Percentiles rank a stretch among this genome's conserved stretches.
phyloP scores from a whole-genome alignment of 1,140 invertebrate species.

The Vollenhovia emeryi region DNA sequence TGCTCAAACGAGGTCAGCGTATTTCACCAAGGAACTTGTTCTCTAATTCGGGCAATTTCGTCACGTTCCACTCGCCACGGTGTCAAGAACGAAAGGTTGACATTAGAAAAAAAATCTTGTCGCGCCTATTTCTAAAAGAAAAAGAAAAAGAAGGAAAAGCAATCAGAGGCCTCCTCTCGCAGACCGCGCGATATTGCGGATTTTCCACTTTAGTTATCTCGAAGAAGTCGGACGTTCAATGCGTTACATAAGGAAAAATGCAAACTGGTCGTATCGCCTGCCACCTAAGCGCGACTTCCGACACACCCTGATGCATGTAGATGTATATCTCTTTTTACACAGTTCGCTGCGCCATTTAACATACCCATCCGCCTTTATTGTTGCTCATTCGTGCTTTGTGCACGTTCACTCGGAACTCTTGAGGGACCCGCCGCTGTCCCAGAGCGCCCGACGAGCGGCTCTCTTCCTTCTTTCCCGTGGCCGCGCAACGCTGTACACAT shows the following conservation, averaged over 20 bases:
- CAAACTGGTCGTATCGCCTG: conserved; percentile 11
- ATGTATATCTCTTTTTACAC: conserved; percentile 55
- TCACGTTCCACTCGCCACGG: not conserved
- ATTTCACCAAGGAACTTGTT: not conserved
- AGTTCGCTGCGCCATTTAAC: conserved; percentile 57
- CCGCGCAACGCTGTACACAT: conserved; percentile 27
- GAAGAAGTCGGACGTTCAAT: conserved; percentile 1
- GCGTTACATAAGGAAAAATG: not conserved
- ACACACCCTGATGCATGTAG: conserved; percentile 42
- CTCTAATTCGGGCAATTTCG: not conserved
- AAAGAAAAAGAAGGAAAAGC: no score
- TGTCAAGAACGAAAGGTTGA: not conserved
- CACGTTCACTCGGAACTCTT: conserved; percentile 43
- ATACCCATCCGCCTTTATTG: conserved; percentile 50
- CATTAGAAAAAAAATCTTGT: not conserved
- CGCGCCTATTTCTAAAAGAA: not conserved
- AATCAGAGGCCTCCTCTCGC: no score
- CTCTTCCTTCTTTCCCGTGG: conserved; percentile 24
- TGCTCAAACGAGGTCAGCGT: conserved; percentile 25
- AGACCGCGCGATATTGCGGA: no score
- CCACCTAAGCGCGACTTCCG: conserved; percentile 46
- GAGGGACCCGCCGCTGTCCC: conserved; percentile 42
- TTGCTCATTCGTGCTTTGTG: conserved; percentile 50
- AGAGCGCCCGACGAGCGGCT: conserved; percentile 15
- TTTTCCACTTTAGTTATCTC: not conserved